Conservation (phyloP, 1,140 invertebrate species). For the Calosoma granatense region DNA sequence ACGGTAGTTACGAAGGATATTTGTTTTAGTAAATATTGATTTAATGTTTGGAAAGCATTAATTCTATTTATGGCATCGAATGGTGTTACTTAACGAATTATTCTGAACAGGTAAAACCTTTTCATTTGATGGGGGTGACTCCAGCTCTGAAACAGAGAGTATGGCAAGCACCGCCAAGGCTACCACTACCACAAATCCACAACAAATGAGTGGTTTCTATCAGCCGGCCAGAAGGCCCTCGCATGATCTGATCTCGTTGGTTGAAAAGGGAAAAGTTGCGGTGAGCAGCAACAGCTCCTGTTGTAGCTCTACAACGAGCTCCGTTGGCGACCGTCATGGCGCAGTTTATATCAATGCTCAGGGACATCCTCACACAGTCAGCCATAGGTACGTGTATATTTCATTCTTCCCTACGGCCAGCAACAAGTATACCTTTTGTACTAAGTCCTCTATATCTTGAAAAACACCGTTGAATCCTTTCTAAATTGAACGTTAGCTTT, state of each 20-base stretch:
- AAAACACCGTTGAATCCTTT: too few relatives aligned
- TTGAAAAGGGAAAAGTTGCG: slow-evolving; percentile 43
- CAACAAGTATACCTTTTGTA: not conserved
- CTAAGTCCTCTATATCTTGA: too few relatives aligned
- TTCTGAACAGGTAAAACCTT: slow-evolving; percentile 49
- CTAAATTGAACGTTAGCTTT: too few relatives aligned
- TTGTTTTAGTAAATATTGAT: too few relatives aligned
- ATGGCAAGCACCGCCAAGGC: slow-evolving; percentile 37
- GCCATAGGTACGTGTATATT: slow-evolving; percentile 20
- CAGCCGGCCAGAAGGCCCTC: slow-evolving; percentile 21
- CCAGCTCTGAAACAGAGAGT: slow-evolving; percentile 61
- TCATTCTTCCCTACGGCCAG: not conserved
- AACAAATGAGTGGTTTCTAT: slow-evolving; percentile 15
- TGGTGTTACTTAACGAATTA: too few relatives aligned
- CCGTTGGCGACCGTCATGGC: slow-evolving; percentile 29
- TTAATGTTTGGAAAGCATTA: too few relatives aligned
- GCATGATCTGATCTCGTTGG: slow-evolving; percentile 43
- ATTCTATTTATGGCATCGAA: too few relatives aligned
- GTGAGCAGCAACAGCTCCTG: slow-evolving; percentile 34
- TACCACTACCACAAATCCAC: slow-evolving; percentile 5
- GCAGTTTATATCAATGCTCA: slow-evolving; percentile 27
- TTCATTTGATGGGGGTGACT: slow-evolving; percentile 41
- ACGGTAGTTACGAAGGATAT: too few relatives aligned
- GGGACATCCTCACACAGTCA: slow-evolving; percentile 25
- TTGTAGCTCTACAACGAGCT: slow-evolving; percentile 32